phyloP scores from a whole-genome alignment of 2,888 invertebrate genomes.

The Scaeva pyrastri region DNA sequence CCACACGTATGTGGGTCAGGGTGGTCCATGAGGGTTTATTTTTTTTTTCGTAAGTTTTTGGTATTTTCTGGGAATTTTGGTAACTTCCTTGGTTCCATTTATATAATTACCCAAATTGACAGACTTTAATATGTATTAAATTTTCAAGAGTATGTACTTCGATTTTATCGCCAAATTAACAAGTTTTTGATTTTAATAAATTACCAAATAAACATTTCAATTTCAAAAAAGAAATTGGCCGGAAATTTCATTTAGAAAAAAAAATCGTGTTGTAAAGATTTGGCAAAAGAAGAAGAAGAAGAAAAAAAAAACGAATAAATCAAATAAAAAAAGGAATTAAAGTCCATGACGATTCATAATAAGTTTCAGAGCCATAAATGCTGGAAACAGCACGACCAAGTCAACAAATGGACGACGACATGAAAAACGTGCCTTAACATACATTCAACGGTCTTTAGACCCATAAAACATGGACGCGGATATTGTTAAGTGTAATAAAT shows the following conservation, averaged over 20 bases:
- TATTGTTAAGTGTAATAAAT: conserved; percentile 44
- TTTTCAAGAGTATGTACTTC: too few species aligned
- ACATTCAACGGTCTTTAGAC: conserved; percentile 43
- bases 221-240: not conserved
- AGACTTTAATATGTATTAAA: too few species aligned
- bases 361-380: conserved; percentile 43
- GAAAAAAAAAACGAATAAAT: not conserved
- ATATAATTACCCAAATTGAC: too few species aligned
- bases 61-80: too few species aligned
- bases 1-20: not conserved
- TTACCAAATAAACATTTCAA: not conserved
- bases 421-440: conserved; percentile 61
- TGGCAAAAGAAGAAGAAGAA: not conserved
- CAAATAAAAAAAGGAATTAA: not conserved
- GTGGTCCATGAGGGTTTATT: not conserved
- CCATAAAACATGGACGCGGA: conserved; percentile 48
- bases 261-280: conserved; percentile 53
- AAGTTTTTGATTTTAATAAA: too few species aligned
- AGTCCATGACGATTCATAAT: conserved; percentile 39
- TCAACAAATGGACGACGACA: conserved; percentile 50
- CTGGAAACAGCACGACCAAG: conserved; percentile 33
- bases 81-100: too few species aligned
- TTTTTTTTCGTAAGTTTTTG: not conserved
- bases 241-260: conserved; percentile 54
- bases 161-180: too few species aligned